These are phyloP conservation scores for Paramormyrops hopkinsi DNA, from an alignment of 2,797 vertebrate genomes.

Conservation along the genomic window DNA sequence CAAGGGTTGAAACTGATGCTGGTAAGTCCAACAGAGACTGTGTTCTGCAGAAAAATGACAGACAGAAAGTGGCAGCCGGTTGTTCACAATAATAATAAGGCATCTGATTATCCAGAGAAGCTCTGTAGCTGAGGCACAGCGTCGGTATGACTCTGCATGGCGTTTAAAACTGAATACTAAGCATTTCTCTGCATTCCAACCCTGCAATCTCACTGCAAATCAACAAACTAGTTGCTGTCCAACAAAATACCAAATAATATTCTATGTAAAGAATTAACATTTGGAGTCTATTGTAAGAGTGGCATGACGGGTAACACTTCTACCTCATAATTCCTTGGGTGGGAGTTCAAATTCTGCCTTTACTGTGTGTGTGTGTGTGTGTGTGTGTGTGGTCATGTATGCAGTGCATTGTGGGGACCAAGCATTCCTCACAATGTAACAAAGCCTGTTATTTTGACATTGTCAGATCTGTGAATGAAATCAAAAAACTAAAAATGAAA, in stretches of 20 bases:
- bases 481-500: background rate
- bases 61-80: background rate
- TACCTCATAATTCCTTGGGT: background rate
- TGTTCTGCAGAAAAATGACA: background rate
- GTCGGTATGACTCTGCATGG: background rate
- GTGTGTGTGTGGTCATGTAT: background rate
- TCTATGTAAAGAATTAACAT: background rate
- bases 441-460: background rate
- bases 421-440: background rate
- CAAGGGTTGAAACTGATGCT: background rate
- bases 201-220: background rate
- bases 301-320: background rate
- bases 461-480: background rate
- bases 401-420: background rate
- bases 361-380: background rate
- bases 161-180: background rate
- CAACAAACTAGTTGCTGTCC: background rate
- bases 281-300: background rate
- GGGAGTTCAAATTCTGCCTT: background rate
- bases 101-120: background rate
- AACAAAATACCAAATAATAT: background rate
- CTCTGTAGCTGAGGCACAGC: background rate
- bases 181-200: background rate
- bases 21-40: background rate
- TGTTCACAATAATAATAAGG: background rate